These are phyloP conservation scores for Rallus crepitans DNA, from an alignment of 2,797 vertebrate species.

Conservation along the genomic window DNA sequence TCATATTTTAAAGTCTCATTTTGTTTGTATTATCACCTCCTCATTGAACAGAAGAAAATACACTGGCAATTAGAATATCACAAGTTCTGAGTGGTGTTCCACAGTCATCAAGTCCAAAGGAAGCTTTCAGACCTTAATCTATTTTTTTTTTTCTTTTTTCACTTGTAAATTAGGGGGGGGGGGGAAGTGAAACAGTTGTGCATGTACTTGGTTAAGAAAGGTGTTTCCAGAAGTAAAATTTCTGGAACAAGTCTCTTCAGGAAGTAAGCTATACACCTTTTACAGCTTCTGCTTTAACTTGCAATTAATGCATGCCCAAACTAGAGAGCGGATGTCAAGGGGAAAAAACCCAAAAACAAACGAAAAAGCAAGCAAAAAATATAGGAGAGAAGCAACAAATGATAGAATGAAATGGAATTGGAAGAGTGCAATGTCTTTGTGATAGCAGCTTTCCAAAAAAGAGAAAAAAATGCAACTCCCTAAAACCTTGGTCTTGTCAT, in stretches of 20 bases:
- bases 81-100: not conserved
- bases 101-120: not conserved
- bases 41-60: not conserved
- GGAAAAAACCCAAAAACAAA: not conserved
- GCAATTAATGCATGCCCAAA: not conserved
- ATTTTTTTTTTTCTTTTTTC: rapidly evolving
- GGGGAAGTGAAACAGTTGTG: not conserved
- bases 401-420: not conserved
- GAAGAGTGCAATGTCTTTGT: not conserved
- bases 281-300: not conserved
- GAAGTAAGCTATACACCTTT: not conserved
- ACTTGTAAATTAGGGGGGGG: not conserved
- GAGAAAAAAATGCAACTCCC: not conserved
- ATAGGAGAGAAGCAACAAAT: not conserved
- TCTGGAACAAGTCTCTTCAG: not conserved
- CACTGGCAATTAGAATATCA: not conserved
- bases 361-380: not conserved
- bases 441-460: not conserved
- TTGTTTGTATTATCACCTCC: not conserved
- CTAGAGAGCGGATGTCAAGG: not conserved
- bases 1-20: not conserved
- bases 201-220: not conserved
- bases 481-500: not conserved
- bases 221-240: not conserved
- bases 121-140: not conserved